Conservation (phyloP, 2,113 vertebrate species). For the human (Homo sapiens) region GRCh38 chr15:59837001-59837500, state of each 20-base stretch:
- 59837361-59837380: background rate
- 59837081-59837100: background rate
- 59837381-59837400: background rate
- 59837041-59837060: background rate
- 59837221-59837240: background rate
- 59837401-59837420: background rate
- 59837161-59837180: background rate
- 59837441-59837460: background rate
- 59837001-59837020: background rate
- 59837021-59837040: background rate
- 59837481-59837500: background rate
- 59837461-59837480: background rate
- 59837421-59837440: background rate
- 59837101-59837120: accelerated
- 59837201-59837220: background rate
- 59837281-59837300: background rate
- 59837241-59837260: background rate
- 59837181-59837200: background rate
- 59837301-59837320: background rate
- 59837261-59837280: background rate
- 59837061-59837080: background rate
- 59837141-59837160: background rate
- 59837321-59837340: background rate
- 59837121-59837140: background rate
- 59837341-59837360: background rate